phyloP scores from a whole-genome alignment of 2,888 invertebrate species.

The Ischnus inquisitorius region DNA sequence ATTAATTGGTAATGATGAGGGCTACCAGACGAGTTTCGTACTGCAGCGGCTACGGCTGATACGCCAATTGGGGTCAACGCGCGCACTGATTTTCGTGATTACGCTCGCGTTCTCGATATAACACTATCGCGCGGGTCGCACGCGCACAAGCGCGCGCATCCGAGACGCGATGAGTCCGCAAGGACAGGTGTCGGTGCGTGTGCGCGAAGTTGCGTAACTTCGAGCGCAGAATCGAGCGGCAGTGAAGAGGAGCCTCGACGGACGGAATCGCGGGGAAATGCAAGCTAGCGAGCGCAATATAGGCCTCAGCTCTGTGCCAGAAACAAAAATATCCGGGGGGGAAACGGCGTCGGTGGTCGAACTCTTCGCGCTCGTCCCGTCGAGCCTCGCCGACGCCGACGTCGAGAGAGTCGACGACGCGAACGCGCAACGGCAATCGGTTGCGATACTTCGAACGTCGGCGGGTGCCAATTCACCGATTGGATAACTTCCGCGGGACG shows the following conservation, averaged over 20 bases:
- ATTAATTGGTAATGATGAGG: constrained; percentile 16
- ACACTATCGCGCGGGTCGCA: constrained; percentile 22
- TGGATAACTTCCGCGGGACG: constrained; percentile 36
- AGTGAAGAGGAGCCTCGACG: not conserved
- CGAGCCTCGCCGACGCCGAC: not conserved
- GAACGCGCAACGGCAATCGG: constrained; percentile 9
- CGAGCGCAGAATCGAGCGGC: not conserved
- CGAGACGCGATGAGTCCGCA: constrained; percentile 34
- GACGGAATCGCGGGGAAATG: constrained; percentile 58
- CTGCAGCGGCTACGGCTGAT: constrained; percentile 37
- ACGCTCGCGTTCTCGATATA: constrained; percentile 35
- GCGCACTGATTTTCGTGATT: constrained; percentile 50
- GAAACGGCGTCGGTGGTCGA: constrained; percentile 54
- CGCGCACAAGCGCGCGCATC: constrained; percentile 22
- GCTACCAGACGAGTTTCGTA: constrained; percentile 13
- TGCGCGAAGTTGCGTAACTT: constrained; percentile 46
- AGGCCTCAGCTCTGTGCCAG: constrained; percentile 83
- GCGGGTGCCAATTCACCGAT: constrained; percentile 52
- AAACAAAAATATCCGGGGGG: constrained; percentile 81
- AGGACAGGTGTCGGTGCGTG: constrained; percentile 57
- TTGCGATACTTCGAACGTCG: constrained; percentile 17
- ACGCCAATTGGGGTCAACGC: constrained; percentile 54
- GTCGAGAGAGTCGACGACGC: not conserved
- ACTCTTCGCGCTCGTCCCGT: constrained; percentile 44
- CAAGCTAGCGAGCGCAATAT: constrained; percentile 74